Evolutionary conservation across 2,113 vertebrate genomes (phyloP).

Genomic region (Actenoides lindsayi): DNA sequence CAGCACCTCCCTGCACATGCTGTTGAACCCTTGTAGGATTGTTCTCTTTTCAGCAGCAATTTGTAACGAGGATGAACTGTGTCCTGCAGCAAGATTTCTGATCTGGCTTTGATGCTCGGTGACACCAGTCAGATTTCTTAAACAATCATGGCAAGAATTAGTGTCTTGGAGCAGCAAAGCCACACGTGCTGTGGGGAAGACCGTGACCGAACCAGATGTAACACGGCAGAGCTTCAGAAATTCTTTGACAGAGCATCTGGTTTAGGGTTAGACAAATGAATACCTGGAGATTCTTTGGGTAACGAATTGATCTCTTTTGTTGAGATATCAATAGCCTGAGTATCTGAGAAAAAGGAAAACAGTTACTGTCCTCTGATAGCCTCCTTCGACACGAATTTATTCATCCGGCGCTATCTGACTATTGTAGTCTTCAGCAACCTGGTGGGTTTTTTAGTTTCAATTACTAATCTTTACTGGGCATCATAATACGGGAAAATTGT

Average conservation of each 20-base stretch:
- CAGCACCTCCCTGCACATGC: neutral
- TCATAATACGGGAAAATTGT: neutral
- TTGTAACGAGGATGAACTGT: neutral
- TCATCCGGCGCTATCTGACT: neutral
- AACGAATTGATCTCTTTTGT: neutral
- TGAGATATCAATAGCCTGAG: neutral
- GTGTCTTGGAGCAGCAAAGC: constrained; percentile 2
- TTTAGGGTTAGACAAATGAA: neutral
- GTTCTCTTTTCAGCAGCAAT: neutral
- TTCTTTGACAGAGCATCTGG: neutral
- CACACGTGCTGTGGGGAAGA: neutral
- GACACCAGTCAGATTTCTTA: constrained; percentile 31
- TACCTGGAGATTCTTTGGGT: neutral
- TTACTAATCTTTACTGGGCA: neutral
- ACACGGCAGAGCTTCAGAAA: neutral
- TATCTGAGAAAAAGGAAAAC: neutral
- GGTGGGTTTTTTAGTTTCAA: neutral
- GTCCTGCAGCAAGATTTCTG: constrained; percentile 44
- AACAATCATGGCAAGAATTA: neutral
- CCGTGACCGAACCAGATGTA: neutral
- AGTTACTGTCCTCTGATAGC: neutral
- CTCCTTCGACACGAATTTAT: neutral
- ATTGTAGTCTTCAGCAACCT: neutral
- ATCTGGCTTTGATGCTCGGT: neutral
- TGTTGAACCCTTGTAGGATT: neutral